Conservation (phyloP, 2,888 invertebrate genomes). For the Aphrophora alni region DNA sequence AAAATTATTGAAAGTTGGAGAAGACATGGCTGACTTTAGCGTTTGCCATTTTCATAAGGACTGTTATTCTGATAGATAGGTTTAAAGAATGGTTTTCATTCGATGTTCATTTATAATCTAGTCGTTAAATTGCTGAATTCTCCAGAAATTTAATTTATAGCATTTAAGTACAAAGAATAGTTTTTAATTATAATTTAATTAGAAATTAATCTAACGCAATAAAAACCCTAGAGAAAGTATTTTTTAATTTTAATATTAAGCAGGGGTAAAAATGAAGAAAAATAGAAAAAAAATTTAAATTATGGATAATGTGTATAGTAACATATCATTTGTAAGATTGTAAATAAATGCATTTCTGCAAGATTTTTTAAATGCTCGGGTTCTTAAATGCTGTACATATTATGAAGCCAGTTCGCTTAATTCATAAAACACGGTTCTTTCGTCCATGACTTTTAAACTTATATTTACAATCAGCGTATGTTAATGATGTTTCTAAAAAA, state of each 20-base stretch:
- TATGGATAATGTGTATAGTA: slow-evolving; percentile 25
- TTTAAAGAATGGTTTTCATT: too few species aligned
- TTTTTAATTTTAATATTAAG: slow-evolving; percentile 35
- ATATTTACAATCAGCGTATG: slow-evolving; percentile 35
- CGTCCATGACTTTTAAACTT: slow-evolving; percentile 31
- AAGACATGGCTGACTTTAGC: slow-evolving; percentile 20
- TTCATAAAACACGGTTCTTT: slow-evolving; percentile 20
- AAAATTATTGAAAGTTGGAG: not conserved
- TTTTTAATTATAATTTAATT: not conserved
- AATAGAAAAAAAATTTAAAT: slow-evolving; percentile 12
- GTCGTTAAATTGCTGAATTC: not conserved
- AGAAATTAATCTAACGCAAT: not conserved
- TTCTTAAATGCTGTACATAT: slow-evolving; percentile 33
- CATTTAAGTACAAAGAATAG: not conserved
- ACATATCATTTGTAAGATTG: slow-evolving; percentile 37
- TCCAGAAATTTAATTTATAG: not conserved
- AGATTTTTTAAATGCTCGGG: slow-evolving; percentile 34
- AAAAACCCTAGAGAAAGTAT: not conserved
- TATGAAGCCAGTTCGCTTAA: slow-evolving; percentile 32
- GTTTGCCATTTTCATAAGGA: slow-evolving; percentile 44
- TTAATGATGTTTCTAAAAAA: not conserved
- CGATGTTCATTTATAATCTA: too few species aligned
- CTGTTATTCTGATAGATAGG: slow-evolving; percentile 44
- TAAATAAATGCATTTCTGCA: slow-evolving; percentile 32
- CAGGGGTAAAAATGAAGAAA: not conserved